Evolutionary conservation across 2,113 vertebrate genomes (phyloP).

Genomic region (Balaeniceps rex): DNA sequence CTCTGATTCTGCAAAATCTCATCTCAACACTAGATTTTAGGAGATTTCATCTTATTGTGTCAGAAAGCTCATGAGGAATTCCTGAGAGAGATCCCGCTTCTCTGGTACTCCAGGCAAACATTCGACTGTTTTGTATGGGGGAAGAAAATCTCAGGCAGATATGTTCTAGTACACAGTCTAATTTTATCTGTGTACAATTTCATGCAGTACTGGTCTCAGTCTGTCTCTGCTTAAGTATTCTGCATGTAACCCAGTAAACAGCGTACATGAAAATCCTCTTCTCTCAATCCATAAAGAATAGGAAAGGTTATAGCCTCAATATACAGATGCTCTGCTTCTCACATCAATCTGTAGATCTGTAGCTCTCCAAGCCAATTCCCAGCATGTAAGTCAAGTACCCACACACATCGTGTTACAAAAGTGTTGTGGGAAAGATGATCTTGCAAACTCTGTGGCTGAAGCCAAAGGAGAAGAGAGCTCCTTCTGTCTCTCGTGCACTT

Average conservation of each 20-base stretch:
- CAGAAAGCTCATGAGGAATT: not conserved
- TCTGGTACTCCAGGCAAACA: not conserved
- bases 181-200: not conserved
- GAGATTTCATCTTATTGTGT: not conserved
- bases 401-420: not conserved
- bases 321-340: not conserved
- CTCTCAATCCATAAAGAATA: not conserved
- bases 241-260: not conserved
- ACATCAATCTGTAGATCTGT: not conserved
- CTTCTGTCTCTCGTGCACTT: not conserved
- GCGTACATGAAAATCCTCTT: not conserved
- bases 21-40: not conserved
- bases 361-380: not conserved
- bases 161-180: not conserved
- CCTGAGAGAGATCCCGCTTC: not conserved
- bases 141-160: not conserved
- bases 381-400: not conserved
- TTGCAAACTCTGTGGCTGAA: not conserved
- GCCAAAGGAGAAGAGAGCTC: not conserved
- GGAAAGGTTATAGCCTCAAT: not conserved
- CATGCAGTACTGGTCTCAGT: not conserved
- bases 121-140: accelerated
- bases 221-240: not conserved
- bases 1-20: not conserved
- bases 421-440: not conserved